These are phyloP conservation scores for Clitarchus hookeri DNA, from an alignment of 2,888 invertebrate genomes.

Conservation along the genomic window DNA sequence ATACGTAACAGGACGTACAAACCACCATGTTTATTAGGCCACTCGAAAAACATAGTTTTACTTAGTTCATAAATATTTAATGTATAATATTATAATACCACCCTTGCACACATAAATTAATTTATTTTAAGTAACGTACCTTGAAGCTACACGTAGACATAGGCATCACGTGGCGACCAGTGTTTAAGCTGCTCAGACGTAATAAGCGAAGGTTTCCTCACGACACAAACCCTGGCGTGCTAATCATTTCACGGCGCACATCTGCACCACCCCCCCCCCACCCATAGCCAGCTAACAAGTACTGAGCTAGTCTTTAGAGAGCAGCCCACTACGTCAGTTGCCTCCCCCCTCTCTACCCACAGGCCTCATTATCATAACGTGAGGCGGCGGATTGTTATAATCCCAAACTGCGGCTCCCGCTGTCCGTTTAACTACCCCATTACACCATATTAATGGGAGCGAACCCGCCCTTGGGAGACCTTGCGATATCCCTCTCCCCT, in stretches of 20 bases:
- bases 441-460: slow-evolving; percentile 36
- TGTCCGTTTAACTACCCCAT: slow-evolving; percentile 36
- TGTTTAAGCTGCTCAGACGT: no score
- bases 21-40: no score
- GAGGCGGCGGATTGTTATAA: slow-evolving; percentile 19
- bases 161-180: no score
- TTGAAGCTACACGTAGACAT: no score
- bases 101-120: no score
- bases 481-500: background rate
- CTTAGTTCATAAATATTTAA: no score
- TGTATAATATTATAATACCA: no score
- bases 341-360: background rate
- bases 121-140: no score
- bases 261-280: background rate
- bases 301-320: background rate
- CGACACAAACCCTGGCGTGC: background rate
- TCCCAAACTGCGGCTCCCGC: slow-evolving; percentile 2
- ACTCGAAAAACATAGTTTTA: no score
- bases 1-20: no score
- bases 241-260: background rate
- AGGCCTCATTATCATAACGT: slow-evolving; percentile 23
- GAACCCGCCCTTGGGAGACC: background rate
- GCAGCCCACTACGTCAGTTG: background rate
- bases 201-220: no score
- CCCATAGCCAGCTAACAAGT: background rate